These are phyloP conservation scores for Drosophila truncata DNA, from an alignment of 1,140 invertebrate genomes.

Conservation along the genomic window DNA sequence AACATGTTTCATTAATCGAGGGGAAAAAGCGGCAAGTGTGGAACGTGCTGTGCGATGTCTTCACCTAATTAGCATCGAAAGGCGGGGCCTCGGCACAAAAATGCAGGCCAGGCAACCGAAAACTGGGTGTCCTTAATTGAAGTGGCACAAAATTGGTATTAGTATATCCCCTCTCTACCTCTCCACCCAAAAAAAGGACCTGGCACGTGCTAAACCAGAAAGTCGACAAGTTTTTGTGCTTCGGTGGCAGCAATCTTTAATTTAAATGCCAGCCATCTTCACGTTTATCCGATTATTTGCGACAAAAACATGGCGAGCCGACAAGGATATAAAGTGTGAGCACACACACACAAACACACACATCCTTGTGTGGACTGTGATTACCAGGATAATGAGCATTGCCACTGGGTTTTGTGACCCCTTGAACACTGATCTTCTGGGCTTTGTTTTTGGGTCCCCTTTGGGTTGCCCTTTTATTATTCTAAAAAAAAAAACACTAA, in stretches of 20 bases:
- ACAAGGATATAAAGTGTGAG: slow-evolving; percentile 8
- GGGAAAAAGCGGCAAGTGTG: slow-evolving; percentile 5
- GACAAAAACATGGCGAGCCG: slow-evolving; percentile 53
- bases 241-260: slow-evolving; percentile 74
- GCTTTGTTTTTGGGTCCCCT: background rate
- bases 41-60: slow-evolving; percentile 68
- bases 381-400: slow-evolving; percentile 32
- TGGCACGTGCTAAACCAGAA: slow-evolving; percentile 51
- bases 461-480: background rate
- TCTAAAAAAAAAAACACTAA: background rate
- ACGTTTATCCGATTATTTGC: slow-evolving; percentile 77
- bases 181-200: background rate
- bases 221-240: slow-evolving; percentile 71
- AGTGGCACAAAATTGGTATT: slow-evolving; percentile 34
- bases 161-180: background rate
- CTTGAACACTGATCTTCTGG: background rate
- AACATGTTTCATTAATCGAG: slow-evolving; percentile 47
- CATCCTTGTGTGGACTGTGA: slow-evolving; percentile 11
- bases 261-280: slow-evolving; percentile 82
- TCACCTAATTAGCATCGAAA: slow-evolving; percentile 70
- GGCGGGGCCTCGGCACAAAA: slow-evolving; percentile 56
- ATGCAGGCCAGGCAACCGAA: slow-evolving; percentile 50
- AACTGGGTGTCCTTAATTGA: slow-evolving; percentile 52
- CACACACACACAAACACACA: background rate
- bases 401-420: slow-evolving; percentile 12